These are phyloP conservation scores for Dendrocincla fuliginosa DNA, from an alignment of 2,797 vertebrate genomes.

Conservation along the genomic window DNA sequence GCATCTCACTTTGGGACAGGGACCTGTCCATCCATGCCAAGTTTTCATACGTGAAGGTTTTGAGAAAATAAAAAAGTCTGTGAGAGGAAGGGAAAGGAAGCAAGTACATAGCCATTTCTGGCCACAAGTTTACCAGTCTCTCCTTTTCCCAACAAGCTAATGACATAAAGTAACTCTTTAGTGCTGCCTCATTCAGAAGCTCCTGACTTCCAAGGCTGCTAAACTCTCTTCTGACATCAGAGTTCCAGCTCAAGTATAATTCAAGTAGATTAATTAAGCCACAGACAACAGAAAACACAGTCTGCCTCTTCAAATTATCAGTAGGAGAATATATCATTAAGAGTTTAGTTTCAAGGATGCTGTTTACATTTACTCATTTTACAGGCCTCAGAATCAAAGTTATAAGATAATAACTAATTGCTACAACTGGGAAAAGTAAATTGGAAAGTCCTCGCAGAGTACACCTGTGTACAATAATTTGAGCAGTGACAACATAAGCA, in stretches of 20 bases:
- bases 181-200: background rate
- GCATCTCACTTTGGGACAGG: background rate
- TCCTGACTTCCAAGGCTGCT: background rate
- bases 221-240: conserved; percentile 1
- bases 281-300: conserved; percentile 7
- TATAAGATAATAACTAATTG: conserved; percentile 53
- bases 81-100: background rate
- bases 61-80: background rate
- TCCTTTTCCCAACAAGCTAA: background rate
- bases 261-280: conserved; percentile 45
- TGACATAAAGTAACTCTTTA: background rate
- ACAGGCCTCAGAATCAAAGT: background rate
- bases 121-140: background rate
- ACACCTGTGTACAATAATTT: conserved; percentile 43
- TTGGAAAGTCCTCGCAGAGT: background rate
- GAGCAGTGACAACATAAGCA: background rate
- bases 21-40: background rate
- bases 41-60: background rate
- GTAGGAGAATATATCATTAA: background rate
- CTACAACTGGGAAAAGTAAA: conserved; percentile 57
- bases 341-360: conserved; percentile 35
- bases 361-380: conserved; percentile 54
- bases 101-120: background rate
- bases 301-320: conserved; percentile 42
- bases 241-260: background rate